Percentiles rank a stretch among this genome's conserved stretches.
phyloP scores from a whole-genome alignment of 2,888 invertebrate genomes.

The Agrilus cyanescens region DNA sequence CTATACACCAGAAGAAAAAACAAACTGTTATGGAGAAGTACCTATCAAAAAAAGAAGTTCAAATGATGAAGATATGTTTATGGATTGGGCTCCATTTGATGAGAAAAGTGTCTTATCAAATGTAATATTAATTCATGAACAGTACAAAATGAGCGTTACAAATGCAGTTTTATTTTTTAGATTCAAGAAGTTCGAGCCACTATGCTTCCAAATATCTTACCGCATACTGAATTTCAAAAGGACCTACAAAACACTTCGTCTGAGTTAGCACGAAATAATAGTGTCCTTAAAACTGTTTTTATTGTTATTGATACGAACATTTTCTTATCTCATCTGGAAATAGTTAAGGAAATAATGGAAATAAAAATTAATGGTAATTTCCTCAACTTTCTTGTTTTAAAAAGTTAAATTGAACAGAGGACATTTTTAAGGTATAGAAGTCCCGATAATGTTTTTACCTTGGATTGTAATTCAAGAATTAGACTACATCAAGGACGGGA shows the following conservation, averaged over 20 bases:
- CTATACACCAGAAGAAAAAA: too few species aligned
- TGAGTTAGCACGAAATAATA: conserved; percentile 3
- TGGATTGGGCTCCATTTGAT: conserved; percentile 23
- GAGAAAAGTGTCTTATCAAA: conserved; percentile 15
- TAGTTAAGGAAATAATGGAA: conserved; percentile 29
- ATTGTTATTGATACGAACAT: conserved; percentile 42
- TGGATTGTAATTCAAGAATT: conserved; percentile 50
- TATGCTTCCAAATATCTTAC: background rate
- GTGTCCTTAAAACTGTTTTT: conserved; percentile 19
- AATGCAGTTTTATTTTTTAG: conserved; percentile 20
- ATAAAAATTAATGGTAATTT: conserved; percentile 8
- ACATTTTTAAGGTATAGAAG: conserved; percentile 19
- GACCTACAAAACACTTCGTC: background rate
- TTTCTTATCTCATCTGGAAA: conserved; percentile 33
- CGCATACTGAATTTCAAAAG: conserved; percentile 6
- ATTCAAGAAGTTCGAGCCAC: conserved; percentile 13
- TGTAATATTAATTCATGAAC: conserved; percentile 11
- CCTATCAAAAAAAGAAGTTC: too few species aligned
- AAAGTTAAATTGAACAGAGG: background rate
- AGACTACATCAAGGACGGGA: conserved; percentile 41
- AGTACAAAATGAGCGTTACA: background rate
- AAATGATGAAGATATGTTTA: conserved; percentile 11
- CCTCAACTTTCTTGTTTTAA: background rate
- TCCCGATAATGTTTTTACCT: conserved; percentile 41
- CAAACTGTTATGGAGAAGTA: too few species aligned